phyloP scores from a whole-genome alignment of 2,797 vertebrate genomes.

The Tolypeutes matacus region DNA sequence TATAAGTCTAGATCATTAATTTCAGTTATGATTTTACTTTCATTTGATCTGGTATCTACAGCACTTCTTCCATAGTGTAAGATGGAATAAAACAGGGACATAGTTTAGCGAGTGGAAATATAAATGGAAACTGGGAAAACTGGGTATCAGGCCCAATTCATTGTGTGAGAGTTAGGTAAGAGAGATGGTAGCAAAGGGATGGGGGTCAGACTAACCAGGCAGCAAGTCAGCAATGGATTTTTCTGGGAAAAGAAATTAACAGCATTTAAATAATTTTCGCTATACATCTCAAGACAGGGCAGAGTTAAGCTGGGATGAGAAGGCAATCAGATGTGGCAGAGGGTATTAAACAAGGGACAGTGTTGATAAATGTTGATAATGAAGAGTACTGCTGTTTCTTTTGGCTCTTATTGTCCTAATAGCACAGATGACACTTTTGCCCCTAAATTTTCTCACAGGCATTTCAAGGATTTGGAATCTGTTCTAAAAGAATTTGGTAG shows the following conservation, averaged over 20 bases:
- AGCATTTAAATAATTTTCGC: not conserved
- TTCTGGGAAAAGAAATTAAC: slow-evolving; percentile 3
- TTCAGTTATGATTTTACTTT: not conserved
- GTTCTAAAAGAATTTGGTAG: not conserved
- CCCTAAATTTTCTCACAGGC: not conserved
- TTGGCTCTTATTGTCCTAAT: slow-evolving; percentile 10
- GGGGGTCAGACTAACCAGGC: not conserved
- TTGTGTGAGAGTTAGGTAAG: not conserved
- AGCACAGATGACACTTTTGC: not conserved
- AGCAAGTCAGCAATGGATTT: slow-evolving; percentile 9
- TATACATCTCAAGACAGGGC: not conserved
- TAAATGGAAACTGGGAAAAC: slow-evolving; percentile 19
- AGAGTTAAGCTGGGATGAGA: not conserved
- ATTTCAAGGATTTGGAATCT: slow-evolving; percentile 5
- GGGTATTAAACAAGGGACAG: not conserved
- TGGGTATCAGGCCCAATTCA: not conserved
- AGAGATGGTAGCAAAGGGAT: not conserved
- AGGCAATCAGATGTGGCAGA: not conserved
- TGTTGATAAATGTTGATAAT: not conserved
- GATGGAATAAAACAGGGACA: not conserved
- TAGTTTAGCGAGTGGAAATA: not conserved
- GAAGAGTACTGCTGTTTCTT: not conserved
- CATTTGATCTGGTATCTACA: not conserved
- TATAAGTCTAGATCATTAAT: slow-evolving; percentile 27
- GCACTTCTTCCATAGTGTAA: not conserved